Conservation (phyloP, 2,888 invertebrate species). For the Acanthosepion lycidas region DNA sequence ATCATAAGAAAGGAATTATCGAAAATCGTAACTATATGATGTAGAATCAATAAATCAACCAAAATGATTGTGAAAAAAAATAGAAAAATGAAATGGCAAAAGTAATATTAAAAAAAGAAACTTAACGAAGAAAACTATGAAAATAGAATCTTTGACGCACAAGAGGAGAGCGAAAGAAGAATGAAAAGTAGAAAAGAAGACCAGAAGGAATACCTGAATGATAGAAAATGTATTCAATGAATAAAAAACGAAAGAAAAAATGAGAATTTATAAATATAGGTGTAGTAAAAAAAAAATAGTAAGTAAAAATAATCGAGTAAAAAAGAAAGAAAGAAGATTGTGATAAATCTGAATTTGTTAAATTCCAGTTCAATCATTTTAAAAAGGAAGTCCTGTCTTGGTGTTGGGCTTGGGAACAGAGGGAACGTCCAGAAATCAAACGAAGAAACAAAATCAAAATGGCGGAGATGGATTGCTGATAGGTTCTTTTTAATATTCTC, state of each 20-base stretch:
- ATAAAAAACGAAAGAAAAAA: no score
- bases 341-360: not conserved
- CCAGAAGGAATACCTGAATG: not conserved
- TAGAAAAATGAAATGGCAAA: no score
- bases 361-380: slow-evolving; percentile 12
- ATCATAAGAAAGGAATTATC: no score
- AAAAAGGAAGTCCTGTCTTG: not conserved
- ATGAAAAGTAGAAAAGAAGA: not conserved
- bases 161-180: not conserved
- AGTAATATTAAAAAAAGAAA: no score
- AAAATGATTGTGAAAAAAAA: no score
- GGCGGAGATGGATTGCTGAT: not conserved
- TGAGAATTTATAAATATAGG: no score
- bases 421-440: not conserved
- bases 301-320: no score
- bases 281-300: not conserved
- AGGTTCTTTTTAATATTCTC: not conserved
- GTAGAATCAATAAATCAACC: no score
- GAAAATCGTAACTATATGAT: no score
- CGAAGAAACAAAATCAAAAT: not conserved
- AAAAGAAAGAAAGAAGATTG: not conserved
- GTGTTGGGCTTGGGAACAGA: not conserved
- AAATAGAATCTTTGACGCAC: no score
- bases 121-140: no score
- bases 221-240: not conserved